These are phyloP conservation scores for Diglossa cyanea DNA, from an alignment of 2,797 vertebrate species.

Conservation along the genomic window DNA sequence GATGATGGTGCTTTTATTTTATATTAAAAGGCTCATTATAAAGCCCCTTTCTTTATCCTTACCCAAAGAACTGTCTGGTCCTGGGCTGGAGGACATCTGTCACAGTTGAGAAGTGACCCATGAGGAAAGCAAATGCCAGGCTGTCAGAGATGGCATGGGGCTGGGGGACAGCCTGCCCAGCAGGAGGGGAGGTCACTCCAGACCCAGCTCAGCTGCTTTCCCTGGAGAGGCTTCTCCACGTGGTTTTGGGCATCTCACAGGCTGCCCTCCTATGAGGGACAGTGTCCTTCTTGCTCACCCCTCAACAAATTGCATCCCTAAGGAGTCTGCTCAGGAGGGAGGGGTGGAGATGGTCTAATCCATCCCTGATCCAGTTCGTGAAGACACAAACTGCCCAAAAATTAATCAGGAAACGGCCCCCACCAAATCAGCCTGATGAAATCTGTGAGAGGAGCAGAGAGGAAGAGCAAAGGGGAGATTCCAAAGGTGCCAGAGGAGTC, in stretches of 20 bases:
- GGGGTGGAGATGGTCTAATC: neutral
- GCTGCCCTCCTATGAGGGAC: neutral
- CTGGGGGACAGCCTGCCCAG: neutral
- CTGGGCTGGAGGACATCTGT: neutral
- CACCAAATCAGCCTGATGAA: neutral
- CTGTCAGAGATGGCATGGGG: neutral
- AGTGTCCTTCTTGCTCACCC: neutral
- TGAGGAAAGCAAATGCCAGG: neutral
- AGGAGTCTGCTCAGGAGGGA: neutral
- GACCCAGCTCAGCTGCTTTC: neutral
- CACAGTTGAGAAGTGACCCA: neutral
- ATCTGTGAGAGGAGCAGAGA: neutral
- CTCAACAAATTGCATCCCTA: neutral
- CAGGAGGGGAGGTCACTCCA: neutral
- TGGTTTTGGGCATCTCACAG: neutral
- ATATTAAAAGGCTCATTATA: neutral
- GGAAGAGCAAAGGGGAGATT: neutral
- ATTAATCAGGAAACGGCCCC: neutral
- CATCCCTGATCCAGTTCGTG: neutral
- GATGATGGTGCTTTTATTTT: neutral
- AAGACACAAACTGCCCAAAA: neutral
- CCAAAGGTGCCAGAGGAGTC: neutral
- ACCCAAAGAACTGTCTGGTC: neutral
- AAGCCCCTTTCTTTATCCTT: neutral
- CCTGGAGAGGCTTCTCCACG: accelerated